Evolutionary conservation across 1,140 invertebrate species (phyloP).

Genomic region (Meloidogyne floridensis): DNA sequence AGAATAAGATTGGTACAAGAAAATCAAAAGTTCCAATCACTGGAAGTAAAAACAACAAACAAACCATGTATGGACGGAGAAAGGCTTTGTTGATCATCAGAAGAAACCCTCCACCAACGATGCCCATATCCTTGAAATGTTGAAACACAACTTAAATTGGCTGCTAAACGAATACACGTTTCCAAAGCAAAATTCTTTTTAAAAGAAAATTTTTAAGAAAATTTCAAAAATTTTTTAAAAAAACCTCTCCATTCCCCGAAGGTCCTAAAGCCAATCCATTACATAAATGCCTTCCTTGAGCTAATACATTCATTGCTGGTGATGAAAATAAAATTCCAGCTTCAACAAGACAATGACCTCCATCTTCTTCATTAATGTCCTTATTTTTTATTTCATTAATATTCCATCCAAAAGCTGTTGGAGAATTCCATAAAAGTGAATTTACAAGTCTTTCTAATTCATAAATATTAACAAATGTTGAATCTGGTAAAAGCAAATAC

Average conservation of each 20-base stretch:
- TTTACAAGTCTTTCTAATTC: conserved; percentile 44
- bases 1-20: too few relatives aligned
- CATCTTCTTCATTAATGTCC: conserved; percentile 30
- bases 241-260: conserved; percentile 1
- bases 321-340: conserved; percentile 60
- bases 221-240: conserved; percentile 33
- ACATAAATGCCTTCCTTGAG: conserved; percentile 49
- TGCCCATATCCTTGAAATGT: conserved; percentile 28
- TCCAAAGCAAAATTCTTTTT: conserved; percentile 59
- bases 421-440: conserved; percentile 55
- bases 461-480: conserved; percentile 64
- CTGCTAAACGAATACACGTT: conserved; percentile 59
- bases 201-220: conserved; percentile 48
- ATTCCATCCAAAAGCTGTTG: conserved; percentile 46
- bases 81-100: conserved; percentile 36
- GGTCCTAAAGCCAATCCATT: conserved; percentile 2
- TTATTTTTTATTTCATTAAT: conserved; percentile 15
- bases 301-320: conserved; percentile 53
- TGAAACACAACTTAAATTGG: conserved; percentile 55
- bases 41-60: not conserved
- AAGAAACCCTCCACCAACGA: conserved; percentile 48
- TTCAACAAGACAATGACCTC: conserved; percentile 51
- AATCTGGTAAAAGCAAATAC: conserved; percentile 61
- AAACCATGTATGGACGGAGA: conserved; percentile 18
- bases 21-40: too few relatives aligned